Percentiles rank a stretch among this genome's conserved stretches.
Evolutionary conservation across 2,113 vertebrate genomes (phyloP).

Genomic region (Stigmatopora nigra): DNA sequence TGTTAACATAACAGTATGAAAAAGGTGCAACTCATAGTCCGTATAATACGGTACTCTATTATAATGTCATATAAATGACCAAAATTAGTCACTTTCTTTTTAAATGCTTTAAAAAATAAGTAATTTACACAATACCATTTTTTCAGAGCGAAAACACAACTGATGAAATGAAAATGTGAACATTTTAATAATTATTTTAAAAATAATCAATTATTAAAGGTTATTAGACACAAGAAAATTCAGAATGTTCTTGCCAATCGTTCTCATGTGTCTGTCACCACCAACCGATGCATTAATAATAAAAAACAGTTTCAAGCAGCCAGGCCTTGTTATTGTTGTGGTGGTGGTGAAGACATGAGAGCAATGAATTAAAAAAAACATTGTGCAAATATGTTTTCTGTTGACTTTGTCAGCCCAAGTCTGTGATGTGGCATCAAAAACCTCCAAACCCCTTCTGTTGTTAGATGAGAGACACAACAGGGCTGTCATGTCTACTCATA

Average conservation of each 20-base stretch:
- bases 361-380: neutral
- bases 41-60: no score
- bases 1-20: no score
- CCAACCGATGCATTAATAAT: neutral
- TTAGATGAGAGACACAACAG: constrained; percentile 2
- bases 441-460: neutral
- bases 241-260: neutral
- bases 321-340: neutral
- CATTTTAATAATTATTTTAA: neutral
- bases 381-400: constrained; percentile 12
- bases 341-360: constrained; percentile 5
- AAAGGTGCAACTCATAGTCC: no score
- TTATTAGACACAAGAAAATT: neutral
- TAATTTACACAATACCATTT: no score
- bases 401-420: neutral
- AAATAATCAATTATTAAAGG: neutral
- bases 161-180: neutral
- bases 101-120: no score
- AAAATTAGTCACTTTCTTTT: no score
- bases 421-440: constrained; percentile 10
- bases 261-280: neutral
- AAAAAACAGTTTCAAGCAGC: constrained; percentile 2
- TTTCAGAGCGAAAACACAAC: neutral
- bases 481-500: constrained; percentile 10
- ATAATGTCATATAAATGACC: no score